Conservation (phyloP, 2,797 vertebrate genomes). For the Halcyon leucocephala region DNA sequence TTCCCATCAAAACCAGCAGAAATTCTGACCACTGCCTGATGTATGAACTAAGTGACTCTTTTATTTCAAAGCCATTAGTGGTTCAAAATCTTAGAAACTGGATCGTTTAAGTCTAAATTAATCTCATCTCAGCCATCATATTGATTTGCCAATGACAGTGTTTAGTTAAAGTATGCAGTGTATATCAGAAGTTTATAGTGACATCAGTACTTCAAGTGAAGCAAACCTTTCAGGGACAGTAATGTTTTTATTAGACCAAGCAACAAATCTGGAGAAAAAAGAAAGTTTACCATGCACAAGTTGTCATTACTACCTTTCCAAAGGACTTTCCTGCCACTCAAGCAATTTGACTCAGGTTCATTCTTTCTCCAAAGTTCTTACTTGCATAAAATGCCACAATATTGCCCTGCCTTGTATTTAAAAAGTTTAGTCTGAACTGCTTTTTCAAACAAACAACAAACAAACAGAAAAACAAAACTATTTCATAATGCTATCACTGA, state of each 20-base stretch:
- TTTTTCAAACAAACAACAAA: not conserved
- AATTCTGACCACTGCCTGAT: conserved; percentile 54
- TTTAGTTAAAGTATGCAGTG: not conserved
- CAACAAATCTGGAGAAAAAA: not conserved
- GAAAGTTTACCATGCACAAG: not conserved
- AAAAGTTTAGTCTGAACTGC: not conserved
- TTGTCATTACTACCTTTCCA: not conserved
- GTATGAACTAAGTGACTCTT: conserved; percentile 35
- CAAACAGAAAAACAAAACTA: not conserved
- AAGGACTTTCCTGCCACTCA: not conserved
- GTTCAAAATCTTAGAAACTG: conserved; percentile 41
- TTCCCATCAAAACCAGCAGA: conserved; percentile 64
- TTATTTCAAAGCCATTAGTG: conserved; percentile 58
- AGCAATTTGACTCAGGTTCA: not conserved
- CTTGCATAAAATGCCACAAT: not conserved
- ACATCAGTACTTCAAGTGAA: not conserved
- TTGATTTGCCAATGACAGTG: not conserved
- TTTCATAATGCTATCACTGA: not conserved
- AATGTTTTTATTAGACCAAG: not conserved
- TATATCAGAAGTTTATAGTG: not conserved
- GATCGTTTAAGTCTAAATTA: not conserved
- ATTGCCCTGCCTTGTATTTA: not conserved
- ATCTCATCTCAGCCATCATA: not conserved
- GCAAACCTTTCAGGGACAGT: not conserved
- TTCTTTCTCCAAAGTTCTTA: not conserved